Conservation (phyloP, 2,113 vertebrate species). For the Danio rerio region DNA sequence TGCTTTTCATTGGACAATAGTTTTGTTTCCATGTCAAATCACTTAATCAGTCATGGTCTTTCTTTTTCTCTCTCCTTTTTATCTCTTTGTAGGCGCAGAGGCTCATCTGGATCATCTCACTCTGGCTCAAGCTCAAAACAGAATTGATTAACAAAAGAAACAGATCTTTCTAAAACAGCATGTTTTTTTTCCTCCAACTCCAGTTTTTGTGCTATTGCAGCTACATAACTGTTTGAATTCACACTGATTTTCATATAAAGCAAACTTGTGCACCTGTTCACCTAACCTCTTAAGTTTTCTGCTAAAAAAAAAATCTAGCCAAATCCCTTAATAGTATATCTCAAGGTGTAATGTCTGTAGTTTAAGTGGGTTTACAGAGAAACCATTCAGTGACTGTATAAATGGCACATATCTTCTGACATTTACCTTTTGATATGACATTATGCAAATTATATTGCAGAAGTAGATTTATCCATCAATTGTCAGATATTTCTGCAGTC, state of each 20-base stretch:
- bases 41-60: constrained; percentile 68
- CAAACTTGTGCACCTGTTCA: constrained; percentile 3
- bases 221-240: constrained; percentile 63
- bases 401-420: constrained; percentile 15
- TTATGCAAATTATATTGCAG: background rate
- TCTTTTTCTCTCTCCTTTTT: constrained; percentile 69
- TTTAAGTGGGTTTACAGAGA: constrained; percentile 14
- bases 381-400: background rate
- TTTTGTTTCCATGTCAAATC: constrained; percentile 50
- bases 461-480: background rate
- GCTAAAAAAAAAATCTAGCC: constrained; percentile 37
- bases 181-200: constrained; percentile 69
- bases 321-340: constrained; percentile 17
- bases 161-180: constrained; percentile 71
- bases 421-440: background rate
- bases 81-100: constrained; percentile 79
- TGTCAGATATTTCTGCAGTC: background rate
- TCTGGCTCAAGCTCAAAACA: constrained; percentile 98
- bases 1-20: constrained; percentile 29
- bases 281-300: background rate
- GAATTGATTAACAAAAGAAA: constrained; percentile 82
- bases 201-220: constrained; percentile 64
- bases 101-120: constrained; percentile 94
- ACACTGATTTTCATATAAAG: constrained; percentile 54
- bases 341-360: constrained; percentile 27